Evolutionary conservation across 2,888 invertebrate species (phyloP), one percentile per base, ranked within the genome.

Genomic region (Cheilosia scutellata): DNA sequence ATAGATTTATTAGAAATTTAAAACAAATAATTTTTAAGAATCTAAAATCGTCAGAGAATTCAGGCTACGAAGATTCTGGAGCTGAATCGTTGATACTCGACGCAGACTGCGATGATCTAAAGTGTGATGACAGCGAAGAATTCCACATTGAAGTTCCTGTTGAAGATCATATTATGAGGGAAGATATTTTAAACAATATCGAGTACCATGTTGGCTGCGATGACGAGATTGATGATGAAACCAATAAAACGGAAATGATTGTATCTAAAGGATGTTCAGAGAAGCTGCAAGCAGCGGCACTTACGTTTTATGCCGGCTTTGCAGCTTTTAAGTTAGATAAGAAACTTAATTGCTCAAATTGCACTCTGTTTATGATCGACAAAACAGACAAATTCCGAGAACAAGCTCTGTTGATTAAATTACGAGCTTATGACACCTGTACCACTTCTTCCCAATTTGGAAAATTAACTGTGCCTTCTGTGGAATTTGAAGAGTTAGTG

Each of bases 221-320:
- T 13, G 13, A n/a, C 13, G n/a, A n/a, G 6, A n/a, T 11, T 42
- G 42, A 11, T 42, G 42, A 42, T 42, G n/a, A 42, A 11, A 11
- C 42, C n/a, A 4, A 42, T 11, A 42, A 42, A n/a, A 42, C 5
- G 42, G 42, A 42, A 11, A 42, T 42, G n/a, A n/a, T n/a, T 42
- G 9, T 42, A n/a, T n/a, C 11, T 42, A n/a, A 42, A 11, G n/a
- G 42, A 11, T n/a, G n/a, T n/a, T 42, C 42, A 42, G 13, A 42
- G 42, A 42, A 42, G n/a, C 42, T 42, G n/a, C 42, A 42, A 42
- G n/a, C 11, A 42, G 9, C 42, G n/a, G 42, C 42, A n/a, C 13
- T n/a, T n/a, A 42, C 42, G 42, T 42, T n/a, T 42, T 42, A 42
- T n/a, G 42, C 42, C 42, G 42, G 42, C n/a, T 42, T 42, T n/a